Percentiles rank a stretch among this genome's conserved stretches.
phyloP scores from a whole-genome alignment of 2,113 vertebrate species.

The Anolis sagrei region DNA sequence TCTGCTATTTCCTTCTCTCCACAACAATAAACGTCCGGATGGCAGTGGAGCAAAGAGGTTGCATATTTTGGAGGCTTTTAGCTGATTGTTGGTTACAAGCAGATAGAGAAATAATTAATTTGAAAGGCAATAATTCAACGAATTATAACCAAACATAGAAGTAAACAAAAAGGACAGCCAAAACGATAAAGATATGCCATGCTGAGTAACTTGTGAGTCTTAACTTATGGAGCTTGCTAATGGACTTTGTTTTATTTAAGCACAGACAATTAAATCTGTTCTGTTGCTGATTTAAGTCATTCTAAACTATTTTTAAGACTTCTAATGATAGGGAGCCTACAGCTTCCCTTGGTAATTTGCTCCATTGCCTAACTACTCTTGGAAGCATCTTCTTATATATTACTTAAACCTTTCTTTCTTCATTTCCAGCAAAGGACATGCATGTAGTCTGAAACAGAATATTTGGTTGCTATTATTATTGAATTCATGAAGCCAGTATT shows the following conservation, averaged over 20 bases:
- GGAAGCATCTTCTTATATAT: conserved; percentile 5
- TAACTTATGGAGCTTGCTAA: not conserved
- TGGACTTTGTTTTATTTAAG: conserved; percentile 20
- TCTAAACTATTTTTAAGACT: conserved; percentile 27
- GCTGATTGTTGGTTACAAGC: too few species aligned
- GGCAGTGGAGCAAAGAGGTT: too few species aligned
- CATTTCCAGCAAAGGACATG: not conserved
- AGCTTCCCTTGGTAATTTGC: conserved; percentile 16
- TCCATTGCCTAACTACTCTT: conserved; percentile 10
- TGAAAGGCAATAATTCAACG: not conserved
- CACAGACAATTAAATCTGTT: conserved; percentile 21
- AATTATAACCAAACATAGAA: not conserved
- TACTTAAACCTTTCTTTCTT: not conserved
- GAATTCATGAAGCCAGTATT: not conserved
- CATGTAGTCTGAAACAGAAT: not conserved
- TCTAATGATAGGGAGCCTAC: conserved; percentile 19
- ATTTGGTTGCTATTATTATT: not conserved
- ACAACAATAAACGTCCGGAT: too few species aligned
- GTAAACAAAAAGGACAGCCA: not conserved
- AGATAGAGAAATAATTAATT: not conserved
- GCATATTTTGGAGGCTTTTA: too few species aligned
- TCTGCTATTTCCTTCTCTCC: too few species aligned
- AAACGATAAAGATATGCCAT: not conserved
- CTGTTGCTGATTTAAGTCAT: conserved; percentile 20
- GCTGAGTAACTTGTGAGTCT: not conserved